phyloP scores from a whole-genome alignment of 2,888 invertebrate species.

The Cerceris rybyensis region DNA sequence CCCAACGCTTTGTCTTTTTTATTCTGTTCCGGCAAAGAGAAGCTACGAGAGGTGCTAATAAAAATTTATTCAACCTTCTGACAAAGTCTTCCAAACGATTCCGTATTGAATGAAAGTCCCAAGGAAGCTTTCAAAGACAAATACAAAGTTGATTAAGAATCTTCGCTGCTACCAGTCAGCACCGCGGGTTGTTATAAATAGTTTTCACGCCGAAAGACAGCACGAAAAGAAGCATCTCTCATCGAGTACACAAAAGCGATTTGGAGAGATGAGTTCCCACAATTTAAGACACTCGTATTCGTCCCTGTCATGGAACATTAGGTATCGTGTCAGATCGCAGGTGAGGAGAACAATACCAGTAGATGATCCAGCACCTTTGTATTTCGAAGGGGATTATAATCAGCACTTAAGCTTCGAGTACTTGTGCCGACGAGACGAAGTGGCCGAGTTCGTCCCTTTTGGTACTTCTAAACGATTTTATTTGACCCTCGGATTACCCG shows the following conservation, averaged over 20 bases:
- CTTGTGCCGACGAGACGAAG: constrained; percentile 61
- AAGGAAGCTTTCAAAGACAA: too few species aligned
- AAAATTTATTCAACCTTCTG: too few species aligned
- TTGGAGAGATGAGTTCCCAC: constrained; percentile 12
- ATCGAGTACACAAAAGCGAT: neutral
- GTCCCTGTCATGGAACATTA: constrained; percentile 29
- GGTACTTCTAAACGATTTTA: constrained; percentile 75
- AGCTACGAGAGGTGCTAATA: too few species aligned
- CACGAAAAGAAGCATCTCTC: too few species aligned
- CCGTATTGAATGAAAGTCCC: too few species aligned
- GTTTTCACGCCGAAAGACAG: too few species aligned
- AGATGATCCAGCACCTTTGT: constrained; percentile 73
- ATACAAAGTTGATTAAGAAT: too few species aligned
- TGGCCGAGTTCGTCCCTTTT: constrained; percentile 58
- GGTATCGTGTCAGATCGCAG: constrained; percentile 31
- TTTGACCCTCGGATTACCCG: constrained; percentile 69
- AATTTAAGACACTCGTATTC: neutral
- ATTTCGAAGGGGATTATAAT: constrained; percentile 72
- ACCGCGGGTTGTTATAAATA: too few species aligned
- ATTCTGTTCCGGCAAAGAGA: too few species aligned
- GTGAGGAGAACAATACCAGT: constrained; percentile 69
- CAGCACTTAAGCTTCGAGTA: constrained; percentile 72
- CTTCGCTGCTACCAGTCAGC: too few species aligned
- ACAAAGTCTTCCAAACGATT: too few species aligned
- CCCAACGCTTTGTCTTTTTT: too few species aligned